Base-by-base conservation (phyloP, 2,113 vertebrate species). In the Paraplagusia blochii region DNA sequence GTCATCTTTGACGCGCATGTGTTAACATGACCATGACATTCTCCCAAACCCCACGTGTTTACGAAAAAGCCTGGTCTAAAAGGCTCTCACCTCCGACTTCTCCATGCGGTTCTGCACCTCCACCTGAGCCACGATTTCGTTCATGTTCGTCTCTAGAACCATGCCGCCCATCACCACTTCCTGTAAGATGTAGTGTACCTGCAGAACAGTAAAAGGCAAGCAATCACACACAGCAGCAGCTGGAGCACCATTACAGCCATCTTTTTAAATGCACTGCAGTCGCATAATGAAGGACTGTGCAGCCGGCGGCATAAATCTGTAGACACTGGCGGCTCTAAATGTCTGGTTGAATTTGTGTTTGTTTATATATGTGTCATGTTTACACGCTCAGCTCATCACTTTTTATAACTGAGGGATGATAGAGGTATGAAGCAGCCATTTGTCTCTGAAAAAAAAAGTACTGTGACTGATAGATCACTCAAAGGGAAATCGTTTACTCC, bases 91-190 rank as follows among this genome's bases (percentile, higher is more conserved):
- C 93, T 98, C 95, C 0, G 94, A 95, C 61, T 96, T 98, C 86
- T 98, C 95, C 90, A 97, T 90, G 52, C 93, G 92, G 87, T 91
- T 93, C 75, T 98, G 95, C 35, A 95, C 79, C 75, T 98, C 95
- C 10, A 95, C 93, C 79, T 98, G 95, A 0, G 91, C 92, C 10
- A 95, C 92, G 0, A 97, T 95, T 83, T 98, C 95, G 12, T 93
- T 98, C 95, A 98, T 98, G 79, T 96, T 97, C 60, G 95, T 98
- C 84, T 98, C 95, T 80, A 98, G 75, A 39, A 98, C 95, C 95
- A 98, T 98, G 1, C 95, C 95, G 0, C 95, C 95, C 76, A 98
- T 95, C 67, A 98, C 95, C 83, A 98, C 91, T 85, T 97, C 94
- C 82, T 97, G 94, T 50, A 97, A 76, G 80, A 98, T 96, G 36